phyloP scores from a whole-genome alignment of 2,888 invertebrate species.

The Camponotus fellah region DNA sequence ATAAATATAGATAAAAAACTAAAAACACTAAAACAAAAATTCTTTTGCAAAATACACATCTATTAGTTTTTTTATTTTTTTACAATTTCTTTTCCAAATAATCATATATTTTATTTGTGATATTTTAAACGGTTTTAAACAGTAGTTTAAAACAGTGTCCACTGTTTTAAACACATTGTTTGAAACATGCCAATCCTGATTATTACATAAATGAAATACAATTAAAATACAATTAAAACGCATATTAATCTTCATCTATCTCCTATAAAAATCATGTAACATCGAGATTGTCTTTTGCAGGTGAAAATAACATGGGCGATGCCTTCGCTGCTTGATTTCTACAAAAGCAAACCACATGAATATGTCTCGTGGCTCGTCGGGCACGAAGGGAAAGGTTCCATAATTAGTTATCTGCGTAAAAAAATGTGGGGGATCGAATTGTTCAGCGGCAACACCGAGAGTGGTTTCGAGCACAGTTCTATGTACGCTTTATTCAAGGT shows the following conservation, averaged over 20 bases:
- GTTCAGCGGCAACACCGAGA: slow-evolving; percentile 91
- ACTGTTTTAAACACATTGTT: too few species aligned
- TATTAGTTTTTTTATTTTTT: too few species aligned
- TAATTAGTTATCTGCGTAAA: slow-evolving; percentile 92
- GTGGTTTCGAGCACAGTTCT: slow-evolving; percentile 93
- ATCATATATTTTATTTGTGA: too few species aligned
- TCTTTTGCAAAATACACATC: too few species aligned
- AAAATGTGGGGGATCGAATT: slow-evolving; percentile 93
- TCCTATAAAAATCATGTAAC: neutral
- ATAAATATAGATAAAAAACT: too few species aligned
- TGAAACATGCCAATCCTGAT: too few species aligned
- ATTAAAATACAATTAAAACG: neutral
- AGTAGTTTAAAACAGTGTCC: too few species aligned
- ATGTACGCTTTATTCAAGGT: slow-evolving; percentile 92
- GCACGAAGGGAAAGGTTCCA: slow-evolving; percentile 94
- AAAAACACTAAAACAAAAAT: too few species aligned
- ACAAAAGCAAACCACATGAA: slow-evolving; percentile 92
- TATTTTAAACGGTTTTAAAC: too few species aligned
- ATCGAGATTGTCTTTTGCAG: slow-evolving; percentile 76
- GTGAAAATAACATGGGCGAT: slow-evolving; percentile 90
- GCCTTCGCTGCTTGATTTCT: slow-evolving; percentile 89
- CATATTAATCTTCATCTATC: neutral
- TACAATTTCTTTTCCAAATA: too few species aligned
- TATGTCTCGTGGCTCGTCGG: slow-evolving; percentile 92
- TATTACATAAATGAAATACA: neutral